Conservation (phyloP, 53 echinoderm and acorn worm species). For the Actinopyga echinites region DNA sequence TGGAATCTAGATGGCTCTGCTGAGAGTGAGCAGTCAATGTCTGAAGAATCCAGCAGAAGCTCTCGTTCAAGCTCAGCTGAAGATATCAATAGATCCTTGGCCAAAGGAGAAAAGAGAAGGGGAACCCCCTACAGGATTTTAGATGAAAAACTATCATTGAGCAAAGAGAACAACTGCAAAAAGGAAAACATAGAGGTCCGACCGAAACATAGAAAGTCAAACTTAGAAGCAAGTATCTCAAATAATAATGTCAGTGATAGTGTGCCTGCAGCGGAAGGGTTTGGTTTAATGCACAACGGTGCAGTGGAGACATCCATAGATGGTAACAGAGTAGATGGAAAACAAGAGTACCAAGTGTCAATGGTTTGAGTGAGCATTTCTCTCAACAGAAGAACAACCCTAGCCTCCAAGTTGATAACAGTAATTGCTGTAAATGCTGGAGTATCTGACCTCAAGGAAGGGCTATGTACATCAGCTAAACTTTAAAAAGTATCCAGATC, state of each 20-base stretch:
- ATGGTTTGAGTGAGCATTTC: background rate
- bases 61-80: slow-evolving; percentile 36
- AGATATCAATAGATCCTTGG: slow-evolving; percentile 59
- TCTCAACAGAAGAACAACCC: too few relatives aligned
- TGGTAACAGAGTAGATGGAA: slow-evolving; percentile 10
- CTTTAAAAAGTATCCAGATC: too few relatives aligned
- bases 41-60: slow-evolving; percentile 32
- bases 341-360: slow-evolving; percentile 13
- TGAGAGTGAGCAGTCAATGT: slow-evolving; percentile 62
- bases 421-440: too few relatives aligned
- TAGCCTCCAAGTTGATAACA: too few relatives aligned
- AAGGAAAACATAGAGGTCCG: slow-evolving; percentile 6
- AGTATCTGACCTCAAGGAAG: too few relatives aligned
- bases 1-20: slow-evolving; percentile 50
- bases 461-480: too few relatives aligned
- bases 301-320: background rate
- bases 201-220: slow-evolving; percentile 23
- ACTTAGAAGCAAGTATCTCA: slow-evolving; percentile 32
- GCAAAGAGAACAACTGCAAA: slow-evolving; percentile 47
- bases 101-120: slow-evolving; percentile 70
- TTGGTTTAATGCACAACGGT: slow-evolving; percentile 57
- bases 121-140: slow-evolving; percentile 82
- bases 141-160: slow-evolving; percentile 78
- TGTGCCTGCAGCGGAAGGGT: background rate
- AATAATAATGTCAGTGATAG: slow-evolving; percentile 57